Evolutionary conservation across 2,113 vertebrate genomes (phyloP), one percentile per base, ranked within the genome.

Genomic region (Syngnathus typhle): DNA sequence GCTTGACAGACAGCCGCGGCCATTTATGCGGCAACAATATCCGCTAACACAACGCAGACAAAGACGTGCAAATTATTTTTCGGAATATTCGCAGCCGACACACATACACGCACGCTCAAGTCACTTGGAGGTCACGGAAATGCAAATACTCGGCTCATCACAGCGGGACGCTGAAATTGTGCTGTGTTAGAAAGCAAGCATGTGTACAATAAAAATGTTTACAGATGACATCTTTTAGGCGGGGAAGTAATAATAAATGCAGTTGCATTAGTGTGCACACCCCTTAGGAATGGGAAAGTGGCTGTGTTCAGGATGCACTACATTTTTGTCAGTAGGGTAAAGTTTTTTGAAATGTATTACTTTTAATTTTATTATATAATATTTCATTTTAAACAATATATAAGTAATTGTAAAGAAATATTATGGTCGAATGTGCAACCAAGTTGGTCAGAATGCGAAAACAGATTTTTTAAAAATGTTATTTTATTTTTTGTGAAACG

Each of bases 1-100:
- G 79, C 74, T 79, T 87, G 87, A 87, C 88, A 89, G 81, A 77
- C 46, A 79, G 80, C 73, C 70, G 65, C 69, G 49, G 65, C 44
- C 41, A 67, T 75, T 69, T 21, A 68, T 76, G 73, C 54, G 74
- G 74, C 56, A 76, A 64, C 63, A 52, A 52, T 58, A 56, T 49
- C 67, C 62, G 74, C 65, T 37, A 68, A 56, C n/a, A 65, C 36
- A 52, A 61, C 38, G 43, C 43, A 60, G 44, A 69, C 59, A 44
- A 68, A 66, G 56, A 68, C 55, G 36, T 49, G 67, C n/a, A 60
- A 58, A 54, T 32, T 49, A 52, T 44, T 0, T 7, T 70, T 10
- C 16, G 6, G 12, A 47, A 9, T 44, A 43, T 62, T 62, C 21
- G 6, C n/a, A 21, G 1, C 23, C 5, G 54, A 13, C 11, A 21